Percentiles rank a stretch among this genome's conserved stretches.
Conservation (phyloP, 2,113 vertebrate species). For the Rhinoderma darwinii region DNA sequence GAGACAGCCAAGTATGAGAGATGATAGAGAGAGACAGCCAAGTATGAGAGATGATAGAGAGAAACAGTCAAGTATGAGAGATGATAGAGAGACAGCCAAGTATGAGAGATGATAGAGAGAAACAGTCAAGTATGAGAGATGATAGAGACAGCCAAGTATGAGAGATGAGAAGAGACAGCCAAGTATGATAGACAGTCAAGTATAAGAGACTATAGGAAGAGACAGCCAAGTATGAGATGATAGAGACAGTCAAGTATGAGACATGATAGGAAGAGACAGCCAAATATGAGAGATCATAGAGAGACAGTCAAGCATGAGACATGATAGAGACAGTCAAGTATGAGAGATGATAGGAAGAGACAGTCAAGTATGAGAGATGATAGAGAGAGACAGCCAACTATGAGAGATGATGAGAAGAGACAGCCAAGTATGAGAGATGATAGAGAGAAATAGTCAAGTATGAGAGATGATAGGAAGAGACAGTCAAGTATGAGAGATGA, state of each 20-base stretch:
- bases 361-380: neutral
- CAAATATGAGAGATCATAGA: neutral
- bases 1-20: neutral
- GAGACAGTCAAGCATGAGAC: too few relatives aligned
- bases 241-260: too few relatives aligned
- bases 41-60: too few relatives aligned
- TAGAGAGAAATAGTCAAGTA: neutral
- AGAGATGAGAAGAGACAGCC: too few relatives aligned
- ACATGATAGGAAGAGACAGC: constrained; percentile 1
- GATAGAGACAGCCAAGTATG: neutral
- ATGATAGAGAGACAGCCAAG: neutral
- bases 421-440: neutral
- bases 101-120: too few relatives aligned
- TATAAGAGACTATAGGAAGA: constrained; percentile 7
- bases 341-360: neutral
- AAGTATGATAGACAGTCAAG: neutral
- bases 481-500: neutral
- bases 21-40: constrained; percentile 5
- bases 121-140: neutral
- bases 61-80: neutral
- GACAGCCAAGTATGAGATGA: neutral
- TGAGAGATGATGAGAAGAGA: too few relatives aligned
- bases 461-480: too few relatives aligned
- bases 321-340: neutral
- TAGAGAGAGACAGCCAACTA: constrained; percentile 1